Evolutionary conservation across 2,797 vertebrate species (phyloP).

Genomic region (Vultur gryphus): DNA sequence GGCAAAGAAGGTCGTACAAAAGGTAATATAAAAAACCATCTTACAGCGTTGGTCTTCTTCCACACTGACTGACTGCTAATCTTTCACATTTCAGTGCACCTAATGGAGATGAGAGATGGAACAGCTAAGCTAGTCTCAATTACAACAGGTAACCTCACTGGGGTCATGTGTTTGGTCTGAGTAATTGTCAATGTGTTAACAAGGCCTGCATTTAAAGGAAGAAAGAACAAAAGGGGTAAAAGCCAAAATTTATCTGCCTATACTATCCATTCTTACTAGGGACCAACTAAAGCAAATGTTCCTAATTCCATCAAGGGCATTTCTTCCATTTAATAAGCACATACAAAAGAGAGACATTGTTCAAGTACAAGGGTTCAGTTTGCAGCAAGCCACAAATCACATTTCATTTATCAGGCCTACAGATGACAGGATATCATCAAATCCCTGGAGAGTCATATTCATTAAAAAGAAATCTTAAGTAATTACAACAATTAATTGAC

Average conservation of each 20-base stretch:
- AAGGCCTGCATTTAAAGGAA: constrained; percentile 10
- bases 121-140: not conserved
- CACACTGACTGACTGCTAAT: not conserved
- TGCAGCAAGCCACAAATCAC: constrained; percentile 81
- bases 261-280: not conserved
- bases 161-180: constrained; percentile 3
- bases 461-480: constrained; percentile 91
- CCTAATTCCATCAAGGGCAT: constrained; percentile 74
- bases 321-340: constrained; percentile 67
- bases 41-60: not conserved
- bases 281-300: constrained; percentile 16
- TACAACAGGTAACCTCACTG: not conserved
- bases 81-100: constrained; percentile 15
- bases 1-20: not conserved
- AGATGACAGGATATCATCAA: constrained; percentile 84
- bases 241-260: not conserved
- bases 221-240: not conserved
- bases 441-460: constrained; percentile 84
- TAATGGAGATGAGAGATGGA: constrained; percentile 13
- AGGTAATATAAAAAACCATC: not conserved
- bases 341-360: constrained; percentile 65
- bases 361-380: constrained; percentile 75
- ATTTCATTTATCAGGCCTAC: constrained; percentile 84
- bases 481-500: constrained; percentile 91
- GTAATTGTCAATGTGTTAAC: not conserved